These are phyloP conservation scores for Brachylomia viminalis DNA, from an alignment of 2,888 invertebrate species.

Conservation along the genomic window DNA sequence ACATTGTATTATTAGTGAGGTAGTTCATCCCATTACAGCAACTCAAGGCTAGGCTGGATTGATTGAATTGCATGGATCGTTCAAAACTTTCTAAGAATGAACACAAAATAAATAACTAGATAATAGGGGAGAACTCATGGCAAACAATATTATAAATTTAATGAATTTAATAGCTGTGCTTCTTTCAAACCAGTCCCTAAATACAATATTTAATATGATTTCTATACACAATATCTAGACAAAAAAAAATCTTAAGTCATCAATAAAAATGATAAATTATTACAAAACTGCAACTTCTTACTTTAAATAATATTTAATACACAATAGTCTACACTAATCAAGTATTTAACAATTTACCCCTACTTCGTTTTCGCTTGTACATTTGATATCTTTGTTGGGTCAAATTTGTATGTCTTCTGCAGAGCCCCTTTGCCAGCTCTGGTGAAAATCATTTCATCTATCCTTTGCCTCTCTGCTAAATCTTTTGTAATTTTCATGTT, in stretches of 20 bases:
- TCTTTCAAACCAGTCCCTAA: conserved; percentile 2
- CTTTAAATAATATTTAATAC: conserved; percentile 72
- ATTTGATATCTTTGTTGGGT: conserved; percentile 92
- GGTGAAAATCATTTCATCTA: conserved; percentile 95
- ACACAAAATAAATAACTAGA: not conserved
- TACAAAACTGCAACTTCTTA: conserved; percentile 35
- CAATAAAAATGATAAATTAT: conserved; percentile 15
- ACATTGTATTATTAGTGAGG: not conserved
- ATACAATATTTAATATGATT: conserved; percentile 12
- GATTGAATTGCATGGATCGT: not conserved
- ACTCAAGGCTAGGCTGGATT: not conserved
- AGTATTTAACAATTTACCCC: conserved; percentile 65
- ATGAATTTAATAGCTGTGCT: conserved; percentile 28
- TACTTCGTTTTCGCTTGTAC: conserved; percentile 91
- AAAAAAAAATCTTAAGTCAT: not conserved
- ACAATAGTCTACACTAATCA: conserved; percentile 73
- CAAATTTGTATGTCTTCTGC: conserved; percentile 96
- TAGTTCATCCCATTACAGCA: not conserved
- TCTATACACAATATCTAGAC: not conserved
- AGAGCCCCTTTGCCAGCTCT: conserved; percentile 96
- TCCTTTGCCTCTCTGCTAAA: conserved; percentile 93
- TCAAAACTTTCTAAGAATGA: not conserved
- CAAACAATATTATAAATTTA: conserved; percentile 8
- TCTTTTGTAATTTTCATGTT: conserved; percentile 95
- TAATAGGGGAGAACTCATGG: not conserved